Evolutionary conservation across 2,797 vertebrate genomes (phyloP).

Genomic region (Oreochromis grahami): DNA sequence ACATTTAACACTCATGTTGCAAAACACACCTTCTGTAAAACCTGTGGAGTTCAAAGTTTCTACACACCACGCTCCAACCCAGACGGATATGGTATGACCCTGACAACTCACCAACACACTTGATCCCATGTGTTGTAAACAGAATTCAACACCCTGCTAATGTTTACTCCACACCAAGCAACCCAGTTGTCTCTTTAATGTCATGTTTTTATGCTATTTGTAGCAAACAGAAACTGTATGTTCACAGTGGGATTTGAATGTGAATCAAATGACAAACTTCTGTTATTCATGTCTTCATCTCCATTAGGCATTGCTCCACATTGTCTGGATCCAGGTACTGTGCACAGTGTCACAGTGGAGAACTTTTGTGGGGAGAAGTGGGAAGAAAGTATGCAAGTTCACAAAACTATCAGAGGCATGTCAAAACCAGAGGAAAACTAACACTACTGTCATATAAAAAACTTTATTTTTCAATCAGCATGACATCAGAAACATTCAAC

Average conservation of each 20-base stretch:
- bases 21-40: slow-evolving; percentile 94
- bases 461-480: slow-evolving; percentile 3
- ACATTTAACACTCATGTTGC: slow-evolving; percentile 91
- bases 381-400: slow-evolving; percentile 88
- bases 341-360: slow-evolving; percentile 81
- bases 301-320: slow-evolving; percentile 86
- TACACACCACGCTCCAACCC: slow-evolving; percentile 93
- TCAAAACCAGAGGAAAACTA: slow-evolving; percentile 70
- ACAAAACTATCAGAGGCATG: slow-evolving; percentile 86
- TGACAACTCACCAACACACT: neutral
- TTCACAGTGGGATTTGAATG: neutral
- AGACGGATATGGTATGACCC: slow-evolving; percentile 84
- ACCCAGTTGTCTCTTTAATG: neutral
- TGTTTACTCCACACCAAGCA: neutral
- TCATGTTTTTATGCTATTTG: neutral
- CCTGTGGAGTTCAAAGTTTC: slow-evolving; percentile 96
- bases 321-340: slow-evolving; percentile 89
- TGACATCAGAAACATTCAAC: neutral
- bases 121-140: neutral
- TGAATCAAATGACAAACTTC: neutral
- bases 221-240: neutral
- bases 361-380: slow-evolving; percentile 87
- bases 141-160: neutral
- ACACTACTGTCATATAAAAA: neutral
- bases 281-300: neutral